Evolutionary conservation across 2,888 invertebrate genomes (phyloP), one percentile per base, ranked within the genome.

Genomic region (Nycteola revayana): DNA sequence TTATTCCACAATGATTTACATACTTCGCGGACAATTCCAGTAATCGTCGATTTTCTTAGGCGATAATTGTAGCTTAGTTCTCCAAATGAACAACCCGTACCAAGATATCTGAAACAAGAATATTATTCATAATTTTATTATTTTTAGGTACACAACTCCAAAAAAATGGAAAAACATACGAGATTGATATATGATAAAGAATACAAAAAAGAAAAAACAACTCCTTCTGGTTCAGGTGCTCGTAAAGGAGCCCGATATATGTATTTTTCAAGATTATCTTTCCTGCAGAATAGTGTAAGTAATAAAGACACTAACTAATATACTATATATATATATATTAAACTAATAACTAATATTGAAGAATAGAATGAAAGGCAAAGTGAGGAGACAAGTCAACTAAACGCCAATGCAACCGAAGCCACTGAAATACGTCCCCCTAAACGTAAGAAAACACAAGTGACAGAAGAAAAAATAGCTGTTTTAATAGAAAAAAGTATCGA

Each of bases 111-210:
- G 49, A 51, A 55, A 50, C 44, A 57, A 50, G 33, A 40, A 36
- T 33, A 42, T 35, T 34, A 41, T 36, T 42, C 28, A 35, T 36
- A 33, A 36, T 47, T 24, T 38, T 51, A 32, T 37, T 37, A 37
- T 32, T 53, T 54, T 42, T 24, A 49, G 52, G 46, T 47, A 36
- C 29, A 37, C 23, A 24, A 40, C 38, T 53, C 28, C 44, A 60
- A 48, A 61, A 46, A 60, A 60, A 41, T 34, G 31, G 57, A 52
- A 56, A 50, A 58, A 58, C 44, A 45, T 60, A 26, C 47, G 62
- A 28, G 58, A 62, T 32, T 30, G 38, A 25, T 62, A 39, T 36
- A 47, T 18, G 7, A 47, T 33, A 60, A 51, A 36, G 58, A 42
- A 42, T 42, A 36, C 32, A 42, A 37, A 42, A 46, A 55, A 48